A percentile compares a stretch with the other conserved stretches of the same genome.
phyloP scores from a whole-genome alignment of 2,113 vertebrate species.

The crab-eating macaque (Macaca fascicularis) region DNA sequence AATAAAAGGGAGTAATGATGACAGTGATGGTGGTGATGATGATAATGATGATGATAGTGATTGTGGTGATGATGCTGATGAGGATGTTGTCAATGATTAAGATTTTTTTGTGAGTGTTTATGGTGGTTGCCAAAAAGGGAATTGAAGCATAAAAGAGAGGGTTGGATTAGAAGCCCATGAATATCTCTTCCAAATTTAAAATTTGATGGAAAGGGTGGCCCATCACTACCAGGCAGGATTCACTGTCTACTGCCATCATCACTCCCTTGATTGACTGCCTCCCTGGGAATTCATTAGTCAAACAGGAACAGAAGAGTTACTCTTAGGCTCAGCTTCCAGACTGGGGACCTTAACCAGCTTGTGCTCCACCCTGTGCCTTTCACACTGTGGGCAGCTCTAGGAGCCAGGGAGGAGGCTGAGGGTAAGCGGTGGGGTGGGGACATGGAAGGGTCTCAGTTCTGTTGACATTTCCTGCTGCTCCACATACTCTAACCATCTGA shows the following conservation, averaged over 20 bases:
- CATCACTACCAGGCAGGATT: not conserved
- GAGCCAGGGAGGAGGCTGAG: not conserved
- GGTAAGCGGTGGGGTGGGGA: too few relatives aligned
- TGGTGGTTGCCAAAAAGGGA: not conserved
- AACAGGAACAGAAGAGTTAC: not conserved
- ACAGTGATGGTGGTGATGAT: not conserved
- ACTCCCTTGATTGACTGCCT: not conserved
- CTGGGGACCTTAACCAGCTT: not conserved
- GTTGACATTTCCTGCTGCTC: not conserved
- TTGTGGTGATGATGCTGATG: not conserved
- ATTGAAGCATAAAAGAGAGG: not conserved
- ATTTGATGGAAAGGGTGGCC: not conserved
- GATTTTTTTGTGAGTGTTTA: not conserved
- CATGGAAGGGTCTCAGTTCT: not conserved
- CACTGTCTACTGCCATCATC: not conserved
- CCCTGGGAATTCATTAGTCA: not conserved
- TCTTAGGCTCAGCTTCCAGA: not conserved
- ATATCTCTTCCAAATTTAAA: not conserved
- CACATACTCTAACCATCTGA: not conserved
- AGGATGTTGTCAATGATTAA: not conserved
- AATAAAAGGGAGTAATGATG: not conserved
- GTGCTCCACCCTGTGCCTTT: not conserved
- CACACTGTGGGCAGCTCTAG: not conserved
- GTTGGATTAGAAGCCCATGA: not conserved
- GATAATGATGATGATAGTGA: too few relatives aligned